Conservation (phyloP, 2,888 invertebrate species). For the Deilephila elpenor region DNA sequence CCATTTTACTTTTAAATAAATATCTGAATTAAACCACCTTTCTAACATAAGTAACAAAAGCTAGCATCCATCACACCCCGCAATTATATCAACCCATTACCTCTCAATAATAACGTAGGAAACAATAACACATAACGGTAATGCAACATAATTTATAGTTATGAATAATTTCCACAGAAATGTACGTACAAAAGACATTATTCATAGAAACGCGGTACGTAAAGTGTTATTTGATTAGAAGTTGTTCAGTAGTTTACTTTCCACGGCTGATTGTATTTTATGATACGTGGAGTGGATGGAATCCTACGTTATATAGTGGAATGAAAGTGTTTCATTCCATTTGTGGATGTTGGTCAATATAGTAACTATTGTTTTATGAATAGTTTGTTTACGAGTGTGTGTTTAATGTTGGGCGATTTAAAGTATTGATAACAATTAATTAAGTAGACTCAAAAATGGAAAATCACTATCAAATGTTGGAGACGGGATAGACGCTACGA, state of each 20-base stretch:
- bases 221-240: conserved; percentile 29
- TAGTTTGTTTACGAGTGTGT: too few species aligned
- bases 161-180: conserved; percentile 14
- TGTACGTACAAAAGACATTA: conserved; percentile 18
- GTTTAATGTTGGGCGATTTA: neutral
- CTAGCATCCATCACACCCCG: neutral
- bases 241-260: conserved; percentile 24
- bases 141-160: neutral
- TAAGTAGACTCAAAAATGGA: too few species aligned
- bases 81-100: neutral
- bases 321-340: neutral
- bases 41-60: too few species aligned
- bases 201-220: neutral
- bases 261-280: conserved; percentile 16
- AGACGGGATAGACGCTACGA: too few species aligned
- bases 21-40: too few species aligned
- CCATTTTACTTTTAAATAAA: too few species aligned
- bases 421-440: neutral
- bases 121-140: conserved; percentile 7
- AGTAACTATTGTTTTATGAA: too few species aligned
- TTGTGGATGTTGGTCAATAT: neutral
- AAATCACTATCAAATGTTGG: too few species aligned
- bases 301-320: conserved; percentile 7
- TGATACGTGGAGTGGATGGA: conserved; percentile 9
- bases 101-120: neutral